Evolutionary conservation across 2,888 invertebrate genomes (phyloP).

Genomic region (Entomobrya proxima): DNA sequence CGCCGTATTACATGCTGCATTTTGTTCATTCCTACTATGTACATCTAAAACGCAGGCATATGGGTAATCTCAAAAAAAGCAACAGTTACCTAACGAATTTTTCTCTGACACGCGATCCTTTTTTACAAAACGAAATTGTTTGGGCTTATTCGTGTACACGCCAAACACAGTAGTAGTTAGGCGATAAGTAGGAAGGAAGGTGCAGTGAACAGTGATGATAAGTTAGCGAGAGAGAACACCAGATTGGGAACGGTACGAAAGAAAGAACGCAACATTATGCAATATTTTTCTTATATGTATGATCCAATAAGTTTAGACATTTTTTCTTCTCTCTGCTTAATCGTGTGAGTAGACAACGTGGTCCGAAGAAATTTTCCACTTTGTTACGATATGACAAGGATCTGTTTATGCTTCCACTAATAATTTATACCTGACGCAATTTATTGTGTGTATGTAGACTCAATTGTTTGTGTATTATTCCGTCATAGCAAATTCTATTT

Average conservation of each 20-base stretch:
- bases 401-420: constrained; percentile 61
- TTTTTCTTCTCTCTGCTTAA: constrained; percentile 38
- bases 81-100: constrained; percentile 75
- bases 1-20: constrained; percentile 36
- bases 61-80: constrained; percentile 69
- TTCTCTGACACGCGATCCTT: constrained; percentile 74
- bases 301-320: constrained; percentile 47
- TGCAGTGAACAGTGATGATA: constrained; percentile 16
- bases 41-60: constrained; percentile 4
- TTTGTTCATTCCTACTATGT: neutral
- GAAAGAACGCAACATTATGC: constrained; percentile 25
- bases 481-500: neutral
- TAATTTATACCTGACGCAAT: constrained; percentile 73
- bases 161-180: constrained; percentile 25
- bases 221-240: constrained; percentile 52
- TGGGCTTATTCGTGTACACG: neutral
- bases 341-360: constrained; percentile 43
- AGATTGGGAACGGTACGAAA: constrained; percentile 50
- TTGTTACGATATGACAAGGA: constrained; percentile 59
- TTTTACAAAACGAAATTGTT: constrained; percentile 16
- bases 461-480: constrained; percentile 46
- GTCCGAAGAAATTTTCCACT: constrained; percentile 53
- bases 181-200: no score
- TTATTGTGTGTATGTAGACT: constrained; percentile 69
- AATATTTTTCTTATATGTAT: constrained; percentile 36